Conservation (phyloP, 2,797 vertebrate species). For the Triplophysa bombifrons region DNA sequence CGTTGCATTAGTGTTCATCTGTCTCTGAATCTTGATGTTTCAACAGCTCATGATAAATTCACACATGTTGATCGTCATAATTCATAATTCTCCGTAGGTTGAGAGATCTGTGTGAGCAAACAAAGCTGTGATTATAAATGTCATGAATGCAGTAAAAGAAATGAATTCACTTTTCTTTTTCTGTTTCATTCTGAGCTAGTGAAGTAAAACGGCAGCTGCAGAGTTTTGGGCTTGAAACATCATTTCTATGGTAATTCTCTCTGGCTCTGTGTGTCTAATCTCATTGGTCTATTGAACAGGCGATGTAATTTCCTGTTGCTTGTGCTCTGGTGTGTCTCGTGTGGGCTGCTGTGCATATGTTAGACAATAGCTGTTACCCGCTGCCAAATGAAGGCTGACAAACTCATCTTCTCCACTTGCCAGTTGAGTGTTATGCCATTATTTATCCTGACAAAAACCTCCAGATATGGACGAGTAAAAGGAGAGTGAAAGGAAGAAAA, state of each 20-base stretch:
- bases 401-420: constrained; percentile 58
- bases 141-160: constrained; percentile 47
- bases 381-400: constrained; percentile 60
- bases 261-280: constrained; percentile 55
- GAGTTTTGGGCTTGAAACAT: constrained; percentile 56
- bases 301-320: constrained; percentile 60
- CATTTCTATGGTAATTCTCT: constrained; percentile 64
- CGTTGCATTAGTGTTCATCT: no score
- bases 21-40: no score
- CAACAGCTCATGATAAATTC: neutral
- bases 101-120: neutral
- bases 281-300: constrained; percentile 60
- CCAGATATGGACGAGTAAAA: constrained; percentile 46
- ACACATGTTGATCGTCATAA: neutral
- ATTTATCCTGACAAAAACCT: constrained; percentile 54
- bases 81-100: neutral
- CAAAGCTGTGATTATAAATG: constrained; percentile 19
- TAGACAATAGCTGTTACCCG: constrained; percentile 54
- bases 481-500: constrained; percentile 21
- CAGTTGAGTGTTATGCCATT: constrained; percentile 47
- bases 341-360: constrained; percentile 51
- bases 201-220: constrained; percentile 28
- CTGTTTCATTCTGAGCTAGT: constrained; percentile 24
- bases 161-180: constrained; percentile 48
- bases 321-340: constrained; percentile 36